Evolutionary conservation across 2,888 invertebrate species (phyloP).

Genomic region (Sipha maydis): DNA sequence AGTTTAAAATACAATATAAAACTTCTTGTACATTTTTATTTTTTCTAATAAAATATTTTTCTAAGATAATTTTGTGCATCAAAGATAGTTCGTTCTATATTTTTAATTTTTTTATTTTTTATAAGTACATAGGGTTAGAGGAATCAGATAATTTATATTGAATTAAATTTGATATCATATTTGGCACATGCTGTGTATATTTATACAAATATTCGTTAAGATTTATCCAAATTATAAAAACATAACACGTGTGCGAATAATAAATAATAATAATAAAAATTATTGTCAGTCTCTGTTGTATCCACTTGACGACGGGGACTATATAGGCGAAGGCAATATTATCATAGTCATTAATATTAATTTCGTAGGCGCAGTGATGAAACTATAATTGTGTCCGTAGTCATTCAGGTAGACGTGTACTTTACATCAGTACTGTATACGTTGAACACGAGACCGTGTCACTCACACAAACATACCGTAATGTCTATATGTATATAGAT

Average conservation of each 20-base stretch:
- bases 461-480: not conserved
- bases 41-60: too few relatives aligned
- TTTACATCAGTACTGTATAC: not conserved
- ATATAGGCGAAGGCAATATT: not conserved
- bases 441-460: not conserved
- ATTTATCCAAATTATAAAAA: not conserved
- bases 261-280: not conserved
- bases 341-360: constrained; percentile 24
- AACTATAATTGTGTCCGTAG: constrained; percentile 12
- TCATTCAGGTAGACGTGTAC: not conserved
- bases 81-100: too few relatives aligned
- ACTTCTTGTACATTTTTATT: too few relatives aligned
- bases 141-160: too few relatives aligned
- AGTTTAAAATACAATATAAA: too few relatives aligned
- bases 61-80: too few relatives aligned
- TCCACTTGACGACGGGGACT: not conserved
- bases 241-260: not conserved
- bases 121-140: too few relatives aligned
- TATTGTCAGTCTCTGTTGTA: not conserved
- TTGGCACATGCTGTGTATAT: too few relatives aligned
- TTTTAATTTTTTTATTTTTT: too few relatives aligned
- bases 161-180: too few relatives aligned
- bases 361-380: constrained; percentile 2
- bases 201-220: not conserved
- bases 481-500: not conserved